phyloP scores from a whole-genome alignment of 2,113 vertebrate species.

The Solea senegalensis region DNA sequence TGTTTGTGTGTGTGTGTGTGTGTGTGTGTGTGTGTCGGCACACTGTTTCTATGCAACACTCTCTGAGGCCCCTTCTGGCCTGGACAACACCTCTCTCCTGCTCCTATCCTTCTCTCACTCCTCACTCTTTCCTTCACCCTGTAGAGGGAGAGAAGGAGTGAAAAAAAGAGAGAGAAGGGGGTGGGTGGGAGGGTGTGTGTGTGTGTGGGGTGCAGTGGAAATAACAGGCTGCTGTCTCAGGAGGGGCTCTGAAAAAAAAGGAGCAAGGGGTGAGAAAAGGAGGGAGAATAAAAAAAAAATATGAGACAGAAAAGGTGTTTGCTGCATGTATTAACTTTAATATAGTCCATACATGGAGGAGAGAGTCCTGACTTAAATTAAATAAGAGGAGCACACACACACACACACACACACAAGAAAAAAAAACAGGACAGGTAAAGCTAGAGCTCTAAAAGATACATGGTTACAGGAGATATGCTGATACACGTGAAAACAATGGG shows the following conservation, averaged over 20 bases:
- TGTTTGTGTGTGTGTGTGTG: conserved; percentile 17
- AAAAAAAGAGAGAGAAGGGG: conserved; percentile 58
- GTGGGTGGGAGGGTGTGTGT: conserved; percentile 3
- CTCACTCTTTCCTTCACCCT: conserved; percentile 83
- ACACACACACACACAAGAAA: neutral
- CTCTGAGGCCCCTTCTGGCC: conserved; percentile 77
- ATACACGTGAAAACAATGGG: conserved; percentile 80
- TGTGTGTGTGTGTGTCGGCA: conserved; percentile 55
- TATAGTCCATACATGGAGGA: neutral
- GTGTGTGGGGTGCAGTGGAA: conserved; percentile 71
- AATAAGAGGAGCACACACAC: neutral
- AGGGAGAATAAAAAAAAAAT: conserved; percentile 47
- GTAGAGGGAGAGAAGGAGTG: conserved; percentile 69
- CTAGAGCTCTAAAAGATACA: conserved; percentile 43
- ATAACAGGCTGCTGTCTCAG: conserved; percentile 80
- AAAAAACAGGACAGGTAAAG: conserved; percentile 45
- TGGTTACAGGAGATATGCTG: conserved; percentile 67
- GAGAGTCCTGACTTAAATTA: too few relatives aligned
- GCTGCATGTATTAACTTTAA: conserved; percentile 36
- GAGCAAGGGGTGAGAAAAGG: conserved; percentile 55
- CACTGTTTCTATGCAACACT: conserved; percentile 78
- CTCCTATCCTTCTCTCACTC: conserved; percentile 79
- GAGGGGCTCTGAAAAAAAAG: conserved; percentile 64
- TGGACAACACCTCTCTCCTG: conserved; percentile 78
- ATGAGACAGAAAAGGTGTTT: conserved; percentile 59